These are phyloP conservation scores for Platanista minor DNA, from an alignment of 2,113 vertebrate genomes.

Conservation along the genomic window DNA sequence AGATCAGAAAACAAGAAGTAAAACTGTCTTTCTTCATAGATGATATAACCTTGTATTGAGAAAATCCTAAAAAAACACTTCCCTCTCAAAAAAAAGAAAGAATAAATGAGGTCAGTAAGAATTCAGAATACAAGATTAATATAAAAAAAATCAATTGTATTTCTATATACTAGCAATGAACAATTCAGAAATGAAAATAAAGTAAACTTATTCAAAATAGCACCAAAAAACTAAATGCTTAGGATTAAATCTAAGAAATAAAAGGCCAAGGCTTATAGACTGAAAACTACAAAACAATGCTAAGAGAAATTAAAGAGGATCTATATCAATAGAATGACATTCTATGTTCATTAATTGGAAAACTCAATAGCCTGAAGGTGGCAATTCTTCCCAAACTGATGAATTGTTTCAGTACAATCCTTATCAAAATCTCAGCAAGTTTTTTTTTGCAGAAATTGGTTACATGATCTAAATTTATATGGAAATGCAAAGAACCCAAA, in stretches of 20 bases:
- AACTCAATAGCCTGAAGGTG: not conserved
- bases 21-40: not conserved
- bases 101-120: not conserved
- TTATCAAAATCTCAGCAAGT: not conserved
- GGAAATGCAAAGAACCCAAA: not conserved
- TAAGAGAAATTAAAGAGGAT: not conserved
- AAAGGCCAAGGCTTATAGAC: not conserved
- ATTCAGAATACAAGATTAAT: not conserved
- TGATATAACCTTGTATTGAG: not conserved
- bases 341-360: not conserved
- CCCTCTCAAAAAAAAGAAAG: not conserved
- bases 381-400: not conserved
- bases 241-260: not conserved
- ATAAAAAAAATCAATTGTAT: not conserved
- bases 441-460: not conserved
- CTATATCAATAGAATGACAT: not conserved
- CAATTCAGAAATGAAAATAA: not conserved
- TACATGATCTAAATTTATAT: not conserved
- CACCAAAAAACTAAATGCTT: not conserved
- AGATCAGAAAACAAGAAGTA: not conserved
- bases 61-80: not conserved
- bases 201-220: not conserved
- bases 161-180: not conserved
- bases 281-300: not conserved
- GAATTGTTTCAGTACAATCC: not conserved